phyloP scores from a whole-genome alignment of 2,888 invertebrate species.

The Cheilosia pagana region DNA sequence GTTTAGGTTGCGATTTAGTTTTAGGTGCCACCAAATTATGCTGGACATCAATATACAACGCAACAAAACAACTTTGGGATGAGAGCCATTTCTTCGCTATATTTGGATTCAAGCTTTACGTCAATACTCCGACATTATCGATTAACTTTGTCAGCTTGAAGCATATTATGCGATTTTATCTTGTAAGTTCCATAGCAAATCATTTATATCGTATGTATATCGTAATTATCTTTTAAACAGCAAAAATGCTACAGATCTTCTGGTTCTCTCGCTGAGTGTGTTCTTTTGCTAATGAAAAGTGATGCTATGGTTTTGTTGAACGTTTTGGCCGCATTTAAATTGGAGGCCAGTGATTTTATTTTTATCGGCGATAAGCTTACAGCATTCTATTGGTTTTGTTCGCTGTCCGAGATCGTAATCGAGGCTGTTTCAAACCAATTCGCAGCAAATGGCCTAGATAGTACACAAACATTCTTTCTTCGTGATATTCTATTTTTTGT shows the following conservation, averaged over 20 bases:
- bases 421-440: constrained; percentile 71
- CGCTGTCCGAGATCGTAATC: constrained; percentile 78
- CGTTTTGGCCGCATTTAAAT: constrained; percentile 78
- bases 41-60: constrained; percentile 76
- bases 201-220: constrained; percentile 3
- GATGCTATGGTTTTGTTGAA: constrained; percentile 78
- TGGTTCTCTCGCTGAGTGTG: constrained; percentile 9
- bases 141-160: constrained; percentile 76
- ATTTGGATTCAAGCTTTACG: constrained; percentile 76
- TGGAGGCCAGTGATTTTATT: constrained; percentile 76
- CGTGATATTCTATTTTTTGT: constrained; percentile 79
- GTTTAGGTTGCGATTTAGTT: constrained; percentile 46
- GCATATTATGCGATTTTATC: constrained; percentile 76
- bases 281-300: constrained; percentile 62
- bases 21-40: constrained; percentile 39
- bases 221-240: constrained; percentile 41
- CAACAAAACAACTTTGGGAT: constrained; percentile 77
- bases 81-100: constrained; percentile 73
- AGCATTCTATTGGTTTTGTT: constrained; percentile 78
- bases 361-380: constrained; percentile 77
- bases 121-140: constrained; percentile 75
- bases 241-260: constrained; percentile 58
- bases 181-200: constrained; percentile 75
- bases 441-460: constrained; percentile 38
- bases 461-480: constrained; percentile 77